These are phyloP conservation scores for Sesia bembeciformis DNA, from an alignment of 2,888 invertebrate species.

Conservation along the genomic window DNA sequence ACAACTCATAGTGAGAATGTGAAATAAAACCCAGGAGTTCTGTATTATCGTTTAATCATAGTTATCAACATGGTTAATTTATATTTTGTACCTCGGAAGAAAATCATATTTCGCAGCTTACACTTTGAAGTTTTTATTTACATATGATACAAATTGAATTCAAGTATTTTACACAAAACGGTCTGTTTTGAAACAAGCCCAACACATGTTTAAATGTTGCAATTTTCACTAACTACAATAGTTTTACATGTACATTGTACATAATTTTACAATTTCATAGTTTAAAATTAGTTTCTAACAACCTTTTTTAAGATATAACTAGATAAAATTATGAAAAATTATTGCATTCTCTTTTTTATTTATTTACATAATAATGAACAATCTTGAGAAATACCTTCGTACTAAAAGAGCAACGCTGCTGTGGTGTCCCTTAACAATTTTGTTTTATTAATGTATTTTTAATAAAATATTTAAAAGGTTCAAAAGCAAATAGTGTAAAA, in stretches of 20 bases:
- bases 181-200: slow-evolving; percentile 28
- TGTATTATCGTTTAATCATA: slow-evolving; percentile 70
- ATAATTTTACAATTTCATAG: slow-evolving; percentile 27
- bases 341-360: slow-evolving; percentile 50
- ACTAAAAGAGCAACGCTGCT: background rate
- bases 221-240: slow-evolving; percentile 59
- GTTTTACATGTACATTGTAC: slow-evolving; percentile 67
- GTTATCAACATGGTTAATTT: slow-evolving; percentile 72
- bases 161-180: slow-evolving; percentile 47
- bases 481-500: slow-evolving; percentile 42
- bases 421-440: background rate
- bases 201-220: slow-evolving; percentile 49
- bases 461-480: slow-evolving; percentile 28
- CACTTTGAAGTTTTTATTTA: slow-evolving; percentile 66
- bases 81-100: slow-evolving; percentile 74
- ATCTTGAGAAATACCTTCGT: slow-evolving; percentile 10
- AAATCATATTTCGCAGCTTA: slow-evolving; percentile 70
- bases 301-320: slow-evolving; percentile 42
- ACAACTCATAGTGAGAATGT: too few relatives aligned
- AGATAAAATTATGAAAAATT: slow-evolving; percentile 63
- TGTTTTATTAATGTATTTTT: slow-evolving; percentile 19
- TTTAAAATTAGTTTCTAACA: slow-evolving; percentile 49
- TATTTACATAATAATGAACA: slow-evolving; percentile 49
- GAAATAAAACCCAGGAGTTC: slow-evolving; percentile 13
- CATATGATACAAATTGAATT: slow-evolving; percentile 66